These are phyloP conservation scores for Notodonta ziczac DNA, from an alignment of 2,888 invertebrate genomes.

Conservation along the genomic window DNA sequence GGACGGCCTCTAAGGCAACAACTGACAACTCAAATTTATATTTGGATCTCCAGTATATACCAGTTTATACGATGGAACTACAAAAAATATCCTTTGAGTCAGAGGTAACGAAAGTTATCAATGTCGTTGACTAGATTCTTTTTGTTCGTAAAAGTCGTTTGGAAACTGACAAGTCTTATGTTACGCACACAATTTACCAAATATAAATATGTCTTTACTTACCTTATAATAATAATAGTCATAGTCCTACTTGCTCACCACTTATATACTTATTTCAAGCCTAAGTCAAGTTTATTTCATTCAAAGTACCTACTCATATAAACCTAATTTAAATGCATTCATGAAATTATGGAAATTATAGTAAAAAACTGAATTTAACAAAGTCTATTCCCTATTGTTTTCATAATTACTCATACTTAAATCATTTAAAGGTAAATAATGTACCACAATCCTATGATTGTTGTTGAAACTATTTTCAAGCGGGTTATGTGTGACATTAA, in stretches of 20 bases:
- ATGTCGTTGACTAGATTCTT: background rate
- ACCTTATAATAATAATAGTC: no score
- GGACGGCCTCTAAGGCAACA: constrained; percentile 51
- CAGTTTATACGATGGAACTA: constrained; percentile 25
- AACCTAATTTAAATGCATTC: no score
- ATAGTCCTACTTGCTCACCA: no score
- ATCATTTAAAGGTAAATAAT: constrained; percentile 26
- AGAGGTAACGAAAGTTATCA: background rate
- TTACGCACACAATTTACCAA: no score
- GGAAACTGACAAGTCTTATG: no score
- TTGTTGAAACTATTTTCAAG: no score
- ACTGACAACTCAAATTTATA: constrained; percentile 62
- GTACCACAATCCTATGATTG: constrained; percentile 17
- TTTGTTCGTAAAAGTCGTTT: background rate
- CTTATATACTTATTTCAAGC: no score
- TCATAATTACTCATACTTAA: constrained; percentile 22
- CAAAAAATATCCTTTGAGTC: constrained; percentile 20
- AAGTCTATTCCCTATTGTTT: background rate
- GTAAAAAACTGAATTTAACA: no score
- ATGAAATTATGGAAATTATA: no score
- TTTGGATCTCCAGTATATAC: constrained; percentile 24
- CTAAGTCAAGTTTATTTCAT: no score
- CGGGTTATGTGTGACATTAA: constrained; percentile 20
- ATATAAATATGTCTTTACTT: no score
- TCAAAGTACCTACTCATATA: no score